These are phyloP conservation scores for Hormiphora californensis DNA, from an alignment of 37 sponge, comb jelly and placozoan species.

Conservation along the genomic window DNA sequence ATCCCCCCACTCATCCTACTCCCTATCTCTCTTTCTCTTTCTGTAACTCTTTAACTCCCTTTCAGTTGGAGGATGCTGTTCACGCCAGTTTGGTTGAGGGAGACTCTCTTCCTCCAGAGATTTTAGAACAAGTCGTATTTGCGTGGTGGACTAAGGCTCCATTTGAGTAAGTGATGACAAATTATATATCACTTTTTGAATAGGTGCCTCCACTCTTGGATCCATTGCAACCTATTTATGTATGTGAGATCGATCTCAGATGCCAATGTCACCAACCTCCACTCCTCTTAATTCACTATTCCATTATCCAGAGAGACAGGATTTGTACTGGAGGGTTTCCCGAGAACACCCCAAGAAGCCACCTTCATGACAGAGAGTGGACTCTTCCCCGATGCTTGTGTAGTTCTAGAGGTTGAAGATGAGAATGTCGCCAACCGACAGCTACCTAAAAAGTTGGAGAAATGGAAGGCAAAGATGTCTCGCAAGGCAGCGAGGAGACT, in stretches of 20 bases:
- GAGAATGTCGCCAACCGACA: slow-evolving; percentile 65
- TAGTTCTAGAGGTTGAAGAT: slow-evolving; percentile 68
- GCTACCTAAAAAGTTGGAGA: slow-evolving; percentile 63
- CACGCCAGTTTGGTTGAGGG: slow-evolving; percentile 63
- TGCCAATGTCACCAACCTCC: no score
- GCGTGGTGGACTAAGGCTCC: slow-evolving; percentile 85
- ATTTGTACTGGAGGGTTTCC: slow-evolving; percentile 90
- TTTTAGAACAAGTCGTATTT: slow-evolving; percentile 56
- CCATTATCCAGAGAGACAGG: slow-evolving; percentile 69
- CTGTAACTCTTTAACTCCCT: no score
- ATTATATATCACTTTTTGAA: no score
- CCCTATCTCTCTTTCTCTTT: no score
- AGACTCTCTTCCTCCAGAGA: slow-evolving; percentile 72
- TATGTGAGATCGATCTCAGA: no score
- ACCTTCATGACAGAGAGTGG: slow-evolving; percentile 63
- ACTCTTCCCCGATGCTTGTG: slow-evolving; percentile 75
- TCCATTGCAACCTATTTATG: no score
- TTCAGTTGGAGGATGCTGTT: slow-evolving; percentile 62
- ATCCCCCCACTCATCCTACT: no score
- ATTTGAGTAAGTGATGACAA: slow-evolving; percentile 77
- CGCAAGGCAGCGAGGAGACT: slow-evolving; percentile 57
- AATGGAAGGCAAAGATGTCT: slow-evolving; percentile 72
- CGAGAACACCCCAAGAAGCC: slow-evolving; percentile 69
- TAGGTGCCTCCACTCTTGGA: no score
- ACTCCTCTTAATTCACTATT: background rate